phyloP scores from a whole-genome alignment of 1,140 invertebrate genomes.

The Orius insidiosus region DNA sequence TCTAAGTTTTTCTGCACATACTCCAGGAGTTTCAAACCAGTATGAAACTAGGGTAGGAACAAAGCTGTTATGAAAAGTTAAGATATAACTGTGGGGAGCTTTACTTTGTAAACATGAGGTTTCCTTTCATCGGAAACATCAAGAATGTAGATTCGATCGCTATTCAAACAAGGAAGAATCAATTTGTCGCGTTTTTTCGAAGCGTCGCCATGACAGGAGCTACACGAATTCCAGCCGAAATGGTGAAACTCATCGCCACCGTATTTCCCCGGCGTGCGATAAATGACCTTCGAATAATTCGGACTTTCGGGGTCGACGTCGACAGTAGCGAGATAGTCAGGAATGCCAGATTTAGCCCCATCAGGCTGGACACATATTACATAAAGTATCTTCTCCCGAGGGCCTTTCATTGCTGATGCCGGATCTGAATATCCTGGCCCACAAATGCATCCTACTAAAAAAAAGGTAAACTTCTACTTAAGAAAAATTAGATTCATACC shows the following conservation, averaged over 20 bases:
- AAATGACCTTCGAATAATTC: slow-evolving; percentile 75
- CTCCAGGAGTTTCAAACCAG: too few relatives aligned
- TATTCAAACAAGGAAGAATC: slow-evolving; percentile 65
- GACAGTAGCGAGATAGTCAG: slow-evolving; percentile 79
- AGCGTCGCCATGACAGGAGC: slow-evolving; percentile 58
- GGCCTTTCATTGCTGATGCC: slow-evolving; percentile 61
- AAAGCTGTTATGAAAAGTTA: too few relatives aligned
- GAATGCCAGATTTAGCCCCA: slow-evolving; percentile 29
- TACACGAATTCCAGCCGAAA: slow-evolving; percentile 91
- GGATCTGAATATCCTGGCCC: slow-evolving; percentile 65
- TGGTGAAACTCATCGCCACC: slow-evolving; percentile 85
- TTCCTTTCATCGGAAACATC: slow-evolving; percentile 54
- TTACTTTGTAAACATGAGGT: slow-evolving; percentile 46
- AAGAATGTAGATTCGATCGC: slow-evolving; percentile 70
- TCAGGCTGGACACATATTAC: slow-evolving; percentile 68
- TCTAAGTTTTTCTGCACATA: too few relatives aligned
- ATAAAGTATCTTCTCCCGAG: slow-evolving; percentile 71
- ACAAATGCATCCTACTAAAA: slow-evolving; percentile 23
- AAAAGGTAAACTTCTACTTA: background rate
- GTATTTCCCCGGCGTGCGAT: slow-evolving; percentile 60
- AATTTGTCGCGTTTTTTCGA: slow-evolving; percentile 53
- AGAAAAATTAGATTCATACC: too few relatives aligned
- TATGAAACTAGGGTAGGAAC: too few relatives aligned
- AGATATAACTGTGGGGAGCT: too few relatives aligned
- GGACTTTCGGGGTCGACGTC: slow-evolving; percentile 77